These are phyloP conservation scores for Thermophis baileyi DNA, from an alignment of 2,113 vertebrate genomes.

Conservation along the genomic window DNA sequence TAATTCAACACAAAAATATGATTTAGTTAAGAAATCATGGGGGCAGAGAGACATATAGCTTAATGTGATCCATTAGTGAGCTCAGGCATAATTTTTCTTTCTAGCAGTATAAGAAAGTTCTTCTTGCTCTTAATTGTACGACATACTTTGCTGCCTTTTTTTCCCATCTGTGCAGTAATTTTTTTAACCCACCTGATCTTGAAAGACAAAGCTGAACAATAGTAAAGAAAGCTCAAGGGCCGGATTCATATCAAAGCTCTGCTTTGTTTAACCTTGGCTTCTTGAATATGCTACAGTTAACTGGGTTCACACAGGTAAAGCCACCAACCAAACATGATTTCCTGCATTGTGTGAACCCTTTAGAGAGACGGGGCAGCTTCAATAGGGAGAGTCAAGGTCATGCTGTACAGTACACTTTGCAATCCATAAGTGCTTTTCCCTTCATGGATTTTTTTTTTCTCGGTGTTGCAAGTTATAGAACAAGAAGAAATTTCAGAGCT, in stretches of 20 bases:
- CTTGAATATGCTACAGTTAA: neutral
- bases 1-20: too few relatives aligned
- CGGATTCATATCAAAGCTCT: neutral
- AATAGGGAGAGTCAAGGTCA: neutral
- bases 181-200: neutral
- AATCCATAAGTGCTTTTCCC: neutral
- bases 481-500: neutral
- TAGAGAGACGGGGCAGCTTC: neutral
- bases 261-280: neutral
- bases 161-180: neutral
- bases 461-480: neutral
- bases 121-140: neutral
- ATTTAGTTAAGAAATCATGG: neutral
- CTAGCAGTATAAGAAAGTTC: neutral
- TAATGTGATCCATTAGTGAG: neutral
- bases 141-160: neutral
- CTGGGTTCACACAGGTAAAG: neutral
- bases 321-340: too few relatives aligned
- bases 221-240: neutral
- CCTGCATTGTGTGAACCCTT: neutral
- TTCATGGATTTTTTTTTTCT: neutral
- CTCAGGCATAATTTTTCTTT: neutral
- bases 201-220: neutral
- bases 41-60: neutral
- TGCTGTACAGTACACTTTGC: neutral